phyloP scores from a whole-genome alignment of 2,888 invertebrate genomes.

The Lepidochrysops patricia region DNA sequence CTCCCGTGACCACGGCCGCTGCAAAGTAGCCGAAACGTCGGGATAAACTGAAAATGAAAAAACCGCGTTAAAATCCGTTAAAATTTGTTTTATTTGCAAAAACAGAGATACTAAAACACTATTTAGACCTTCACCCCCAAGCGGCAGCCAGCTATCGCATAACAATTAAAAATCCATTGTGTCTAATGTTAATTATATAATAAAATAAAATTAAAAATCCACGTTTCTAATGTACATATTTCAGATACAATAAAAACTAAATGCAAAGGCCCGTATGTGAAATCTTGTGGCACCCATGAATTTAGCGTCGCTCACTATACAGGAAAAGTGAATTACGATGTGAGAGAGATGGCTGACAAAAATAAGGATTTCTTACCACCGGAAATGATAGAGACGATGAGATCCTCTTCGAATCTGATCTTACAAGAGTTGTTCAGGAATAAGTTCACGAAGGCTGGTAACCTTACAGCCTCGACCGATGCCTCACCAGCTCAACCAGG shows the following conservation, averaged over 20 bases:
- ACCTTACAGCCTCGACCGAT: slow-evolving; percentile 76
- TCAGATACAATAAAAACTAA: slow-evolving; percentile 73
- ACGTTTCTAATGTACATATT: slow-evolving; percentile 25
- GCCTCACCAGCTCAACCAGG: slow-evolving; percentile 44
- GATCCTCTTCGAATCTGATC: slow-evolving; percentile 80
- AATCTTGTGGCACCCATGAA: slow-evolving; percentile 76
- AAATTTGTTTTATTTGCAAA: too few species aligned
- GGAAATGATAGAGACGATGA: slow-evolving; percentile 90
- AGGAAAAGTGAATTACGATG: slow-evolving; percentile 89
- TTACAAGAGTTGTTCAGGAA: slow-evolving; percentile 87
- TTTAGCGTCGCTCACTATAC: slow-evolving; percentile 93
- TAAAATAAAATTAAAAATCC: background rate
- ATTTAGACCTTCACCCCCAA: too few species aligned
- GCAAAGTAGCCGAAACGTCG: too few species aligned
- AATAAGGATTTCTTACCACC: slow-evolving; percentile 93
- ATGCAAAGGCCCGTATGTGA: slow-evolving; percentile 70
- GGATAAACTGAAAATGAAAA: too few species aligned
- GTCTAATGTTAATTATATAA: too few species aligned
- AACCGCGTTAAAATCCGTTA: too few species aligned
- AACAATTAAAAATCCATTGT: too few species aligned
- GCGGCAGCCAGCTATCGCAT: too few species aligned
- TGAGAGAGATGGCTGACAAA: slow-evolving; percentile 87
- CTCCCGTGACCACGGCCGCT: too few species aligned
- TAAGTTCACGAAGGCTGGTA: slow-evolving; percentile 90
- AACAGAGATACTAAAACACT: too few species aligned